Evolutionary conservation across 1,140 invertebrate species (phyloP), one percentile per base, ranked within the genome.

Genomic region (Linepithema humile): DNA sequence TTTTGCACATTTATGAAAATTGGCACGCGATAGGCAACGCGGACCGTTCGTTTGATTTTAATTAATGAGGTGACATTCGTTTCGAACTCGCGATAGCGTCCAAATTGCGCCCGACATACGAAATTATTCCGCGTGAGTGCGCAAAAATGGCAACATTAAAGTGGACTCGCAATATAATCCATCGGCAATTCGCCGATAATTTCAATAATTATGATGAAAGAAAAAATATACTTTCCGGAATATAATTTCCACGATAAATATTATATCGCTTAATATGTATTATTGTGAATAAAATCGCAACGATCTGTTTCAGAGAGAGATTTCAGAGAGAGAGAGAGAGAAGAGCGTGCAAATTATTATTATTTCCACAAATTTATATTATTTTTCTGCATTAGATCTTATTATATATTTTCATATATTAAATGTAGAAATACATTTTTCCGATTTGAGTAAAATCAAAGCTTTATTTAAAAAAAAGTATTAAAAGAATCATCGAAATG

Each of bases 41-140:
- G 23, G 9, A n/a, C 57, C 40, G 70, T 40, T 80, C 23, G 64
- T 80, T 80, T 43, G 38, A 80, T 80, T 69, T 80, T 70, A 80
- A 80, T 80, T 70, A 80, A 80, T 55, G 48, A 70, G 64, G 29
- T 80, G 48, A 70, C 75, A 40, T 57, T 38, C 35, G 64, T 57
- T n/a, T 40, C 48, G 64, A 40, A 43, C 23, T 69, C 70, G 75
- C 38, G 48, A 35, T 17, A n/a, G 35, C 20, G 10, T 53, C 17
- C 48, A 55, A 78, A 78, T 69, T 78, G 75, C 62, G 55, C 17
- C 48, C 53, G 75, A 69, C 48, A 40, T 40, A n/a, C n/a, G 10
- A 78, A 53, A 78, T 78, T 78, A 69, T 69, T 55, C 50, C 23
- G 17, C 17, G 23, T 45, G 67, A 50, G 17, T 38, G 32, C 20